Evolutionary conservation across 2,797 vertebrate genomes (phyloP).

Genomic region (Morelia viridis): DNA sequence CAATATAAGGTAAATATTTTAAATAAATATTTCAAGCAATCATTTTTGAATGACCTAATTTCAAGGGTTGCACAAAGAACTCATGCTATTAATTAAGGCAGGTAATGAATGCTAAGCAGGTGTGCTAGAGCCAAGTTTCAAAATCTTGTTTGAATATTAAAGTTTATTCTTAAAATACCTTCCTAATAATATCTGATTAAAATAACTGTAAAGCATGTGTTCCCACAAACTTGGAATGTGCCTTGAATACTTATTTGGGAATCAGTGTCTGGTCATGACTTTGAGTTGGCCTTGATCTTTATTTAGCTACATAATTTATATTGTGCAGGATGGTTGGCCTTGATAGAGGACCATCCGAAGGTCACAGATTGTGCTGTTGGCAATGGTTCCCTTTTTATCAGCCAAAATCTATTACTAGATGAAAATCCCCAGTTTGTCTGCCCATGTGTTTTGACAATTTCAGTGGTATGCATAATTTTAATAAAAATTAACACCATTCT

Average conservation of each 20-base stretch:
- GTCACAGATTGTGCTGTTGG: constrained; percentile 68
- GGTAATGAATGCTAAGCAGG: not conserved
- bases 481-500: constrained; percentile 20
- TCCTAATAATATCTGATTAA: constrained; percentile 30
- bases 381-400: constrained; percentile 50
- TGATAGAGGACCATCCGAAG: constrained; percentile 71
- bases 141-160: not conserved
- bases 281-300: constrained; percentile 75
- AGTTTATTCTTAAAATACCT: constrained; percentile 12
- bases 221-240: constrained; percentile 52
- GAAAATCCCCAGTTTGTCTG: constrained; percentile 73
- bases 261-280: constrained; percentile 60
- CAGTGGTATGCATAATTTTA: constrained; percentile 13
- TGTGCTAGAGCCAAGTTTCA: not conserved
- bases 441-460: constrained; percentile 35
- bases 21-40: not conserved
- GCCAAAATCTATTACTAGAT: constrained; percentile 71
- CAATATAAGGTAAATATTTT: not conserved
- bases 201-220: constrained; percentile 53
- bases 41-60: not conserved
- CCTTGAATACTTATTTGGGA: constrained; percentile 58
- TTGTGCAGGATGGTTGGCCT: constrained; percentile 67
- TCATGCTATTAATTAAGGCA: not conserved
- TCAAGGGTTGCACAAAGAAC: not conserved
- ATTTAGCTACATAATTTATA: constrained; percentile 72